Percentiles rank a stretch among this genome's conserved stretches.
Evolutionary conservation across 1,140 invertebrate species (phyloP).

Genomic region (Panulirus ornatus): DNA sequence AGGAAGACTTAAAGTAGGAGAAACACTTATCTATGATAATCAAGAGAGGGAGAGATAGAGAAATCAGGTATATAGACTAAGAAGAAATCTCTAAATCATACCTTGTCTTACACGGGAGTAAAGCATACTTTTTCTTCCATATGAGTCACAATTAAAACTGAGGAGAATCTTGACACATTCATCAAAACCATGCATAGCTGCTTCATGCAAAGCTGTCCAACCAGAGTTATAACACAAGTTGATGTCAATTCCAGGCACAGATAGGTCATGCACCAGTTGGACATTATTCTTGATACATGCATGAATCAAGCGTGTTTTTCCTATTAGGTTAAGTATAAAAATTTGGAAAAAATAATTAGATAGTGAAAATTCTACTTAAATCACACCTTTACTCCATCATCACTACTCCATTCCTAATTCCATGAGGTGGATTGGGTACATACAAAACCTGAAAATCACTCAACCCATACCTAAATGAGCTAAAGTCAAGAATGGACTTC

Average conservation of each 20-base stretch:
- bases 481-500: too few relatives aligned
- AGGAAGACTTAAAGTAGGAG: too few relatives aligned
- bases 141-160: not conserved
- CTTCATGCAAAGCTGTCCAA: constrained; percentile 39
- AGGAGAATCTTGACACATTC: constrained; percentile 13
- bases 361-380: too few relatives aligned
- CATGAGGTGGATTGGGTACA: too few relatives aligned
- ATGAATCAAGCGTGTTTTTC: constrained; percentile 7
- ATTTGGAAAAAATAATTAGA: too few relatives aligned
- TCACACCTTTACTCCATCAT: too few relatives aligned
- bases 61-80: not conserved
- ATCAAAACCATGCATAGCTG: constrained; percentile 15
- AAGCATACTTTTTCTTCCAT: not conserved
- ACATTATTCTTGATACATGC: constrained; percentile 33
- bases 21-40: too few relatives aligned
- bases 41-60: too few relatives aligned
- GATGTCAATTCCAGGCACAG: constrained; percentile 24
- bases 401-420: too few relatives aligned
- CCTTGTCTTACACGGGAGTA: not conserved
- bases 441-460: too few relatives aligned
- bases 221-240: constrained; percentile 23
- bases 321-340: not conserved
- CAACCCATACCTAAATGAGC: too few relatives aligned
- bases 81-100: not conserved
- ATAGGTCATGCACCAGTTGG: not conserved